phyloP scores from a whole-genome alignment of 2,888 invertebrate species.

The Volucella bombylans region DNA sequence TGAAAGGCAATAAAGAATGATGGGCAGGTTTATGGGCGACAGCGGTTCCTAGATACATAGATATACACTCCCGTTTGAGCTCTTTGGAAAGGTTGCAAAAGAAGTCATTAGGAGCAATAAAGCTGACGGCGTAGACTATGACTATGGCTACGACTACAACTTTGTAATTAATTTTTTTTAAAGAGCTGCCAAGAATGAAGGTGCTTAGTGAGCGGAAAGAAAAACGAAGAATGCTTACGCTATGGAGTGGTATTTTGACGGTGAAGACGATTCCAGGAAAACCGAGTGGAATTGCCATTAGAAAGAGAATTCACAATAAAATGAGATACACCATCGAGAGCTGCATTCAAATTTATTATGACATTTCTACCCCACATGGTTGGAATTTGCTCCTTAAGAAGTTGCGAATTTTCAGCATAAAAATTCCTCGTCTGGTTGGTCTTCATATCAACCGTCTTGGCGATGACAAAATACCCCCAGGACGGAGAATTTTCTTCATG shows the following conservation, averaged over 20 bases:
- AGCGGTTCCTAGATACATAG: constrained; percentile 34
- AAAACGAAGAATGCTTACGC: too few relatives aligned
- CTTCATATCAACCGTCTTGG: not conserved
- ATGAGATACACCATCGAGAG: not conserved
- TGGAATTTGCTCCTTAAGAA: not conserved
- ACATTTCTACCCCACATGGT: constrained; percentile 9
- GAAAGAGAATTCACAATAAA: not conserved
- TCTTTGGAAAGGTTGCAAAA: constrained; percentile 51
- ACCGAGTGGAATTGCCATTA: too few relatives aligned
- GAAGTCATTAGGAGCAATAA: constrained; percentile 58
- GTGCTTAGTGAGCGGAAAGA: too few relatives aligned
- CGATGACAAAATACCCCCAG: not conserved
- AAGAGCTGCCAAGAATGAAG: too few relatives aligned
- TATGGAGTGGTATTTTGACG: too few relatives aligned
- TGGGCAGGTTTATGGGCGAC: constrained; percentile 63
- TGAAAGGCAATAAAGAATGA: constrained; percentile 65
- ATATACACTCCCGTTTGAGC: constrained; percentile 14
- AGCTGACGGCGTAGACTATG: constrained; percentile 18
- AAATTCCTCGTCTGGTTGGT: constrained; percentile 36
- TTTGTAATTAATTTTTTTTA: too few relatives aligned
- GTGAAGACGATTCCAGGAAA: too few relatives aligned
- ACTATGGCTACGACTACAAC: too few relatives aligned
- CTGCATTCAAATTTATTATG: not conserved
- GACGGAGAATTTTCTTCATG: not conserved
- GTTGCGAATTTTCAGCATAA: not conserved